These are phyloP conservation scores for Diacarnus erythraeanus DNA, from an alignment of 37 sponge, comb jelly and placozoan species.

Conservation along the genomic window DNA sequence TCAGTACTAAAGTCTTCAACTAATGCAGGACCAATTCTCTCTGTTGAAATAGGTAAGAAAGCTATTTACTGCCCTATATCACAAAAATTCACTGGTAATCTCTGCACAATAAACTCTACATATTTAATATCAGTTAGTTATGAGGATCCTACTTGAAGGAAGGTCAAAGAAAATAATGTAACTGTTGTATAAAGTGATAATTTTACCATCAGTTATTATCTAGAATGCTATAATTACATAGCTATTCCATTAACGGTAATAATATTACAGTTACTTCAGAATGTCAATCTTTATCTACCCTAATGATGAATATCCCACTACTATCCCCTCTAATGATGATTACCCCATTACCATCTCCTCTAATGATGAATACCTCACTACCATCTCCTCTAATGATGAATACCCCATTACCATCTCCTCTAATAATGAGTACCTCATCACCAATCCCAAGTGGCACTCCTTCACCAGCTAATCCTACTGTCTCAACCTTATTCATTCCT, in stretches of 20 bases:
- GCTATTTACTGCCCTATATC: no score
- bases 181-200: no score
- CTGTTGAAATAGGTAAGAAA: conserved; percentile 8
- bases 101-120: no score
- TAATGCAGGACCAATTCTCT: conserved; percentile 18
- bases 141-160: no score
- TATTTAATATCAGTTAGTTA: no score
- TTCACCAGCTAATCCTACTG: neutral
- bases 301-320: neutral
- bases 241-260: no score
- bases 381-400: neutral
- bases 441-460: neutral
- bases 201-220: no score
- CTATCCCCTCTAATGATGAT: neutral
- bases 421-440: neutral
- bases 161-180: no score
- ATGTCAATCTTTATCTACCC: neutral
- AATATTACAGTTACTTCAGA: neutral
- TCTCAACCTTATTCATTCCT: neutral
- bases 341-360: neutral
- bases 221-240: no score
- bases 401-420: neutral
- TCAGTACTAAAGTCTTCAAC: neutral
- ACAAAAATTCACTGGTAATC: no score
- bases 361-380: no score